Conservation (phyloP, 2,113 vertebrate species). For the Apaloderma vittatum region DNA sequence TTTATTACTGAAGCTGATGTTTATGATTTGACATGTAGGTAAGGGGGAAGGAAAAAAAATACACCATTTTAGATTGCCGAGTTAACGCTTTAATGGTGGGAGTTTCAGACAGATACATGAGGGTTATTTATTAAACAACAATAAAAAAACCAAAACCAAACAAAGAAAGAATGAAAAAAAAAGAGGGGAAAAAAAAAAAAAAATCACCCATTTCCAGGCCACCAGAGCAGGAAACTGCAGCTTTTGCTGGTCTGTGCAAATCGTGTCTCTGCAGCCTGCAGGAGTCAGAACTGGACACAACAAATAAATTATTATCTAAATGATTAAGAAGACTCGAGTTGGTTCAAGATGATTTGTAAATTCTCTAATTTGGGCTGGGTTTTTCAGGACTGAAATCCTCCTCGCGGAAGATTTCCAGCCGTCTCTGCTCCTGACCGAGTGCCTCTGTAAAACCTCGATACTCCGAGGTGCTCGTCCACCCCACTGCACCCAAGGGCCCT, state of each 20-base stretch:
- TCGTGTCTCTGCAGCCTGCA: neutral
- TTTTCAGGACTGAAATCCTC: neutral
- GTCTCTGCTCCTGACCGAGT: neutral
- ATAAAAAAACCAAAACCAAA: neutral
- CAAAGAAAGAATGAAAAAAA: neutral
- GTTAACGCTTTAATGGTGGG: conserved; percentile 34
- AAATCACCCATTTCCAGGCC: neutral
- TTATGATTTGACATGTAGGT: conserved; percentile 40
- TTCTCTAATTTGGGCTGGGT: neutral
- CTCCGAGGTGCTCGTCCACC: neutral
- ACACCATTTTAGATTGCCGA: conserved; percentile 22
- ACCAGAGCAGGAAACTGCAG: conserved; percentile 5
- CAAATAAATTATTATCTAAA: neutral
- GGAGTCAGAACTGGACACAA: neutral
- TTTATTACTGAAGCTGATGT: conserved; percentile 54
- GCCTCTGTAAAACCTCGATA: neutral
- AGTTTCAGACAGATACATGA: neutral
- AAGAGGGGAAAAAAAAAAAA: neutral
- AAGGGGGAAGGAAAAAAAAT: neutral
- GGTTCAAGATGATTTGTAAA: neutral
- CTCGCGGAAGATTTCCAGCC: neutral
- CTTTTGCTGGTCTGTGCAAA: neutral
- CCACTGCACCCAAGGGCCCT: neutral
- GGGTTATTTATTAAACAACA: neutral
- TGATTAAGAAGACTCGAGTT: neutral